Percentiles rank a stretch among this genome's conserved stretches.
Evolutionary conservation across 2,113 vertebrate genomes (phyloP).

Genomic region (Prunella himalayana): DNA sequence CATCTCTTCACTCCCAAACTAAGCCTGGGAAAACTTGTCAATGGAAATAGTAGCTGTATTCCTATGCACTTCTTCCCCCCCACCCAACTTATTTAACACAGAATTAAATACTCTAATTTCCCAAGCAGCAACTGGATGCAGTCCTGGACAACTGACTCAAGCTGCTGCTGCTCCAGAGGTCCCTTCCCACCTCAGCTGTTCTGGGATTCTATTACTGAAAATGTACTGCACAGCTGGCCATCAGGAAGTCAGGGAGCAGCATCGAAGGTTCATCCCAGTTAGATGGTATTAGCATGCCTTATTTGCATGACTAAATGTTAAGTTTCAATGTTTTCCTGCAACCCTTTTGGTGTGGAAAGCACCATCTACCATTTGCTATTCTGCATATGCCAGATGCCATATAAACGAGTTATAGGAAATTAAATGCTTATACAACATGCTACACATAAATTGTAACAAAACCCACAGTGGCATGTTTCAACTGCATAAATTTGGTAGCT

Average conservation of each 20-base stretch:
- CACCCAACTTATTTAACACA: not conserved
- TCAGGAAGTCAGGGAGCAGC: not conserved
- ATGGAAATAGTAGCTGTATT: not conserved
- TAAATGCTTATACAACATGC: not conserved
- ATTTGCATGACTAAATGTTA: not conserved
- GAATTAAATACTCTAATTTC: not conserved
- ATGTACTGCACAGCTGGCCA: not conserved
- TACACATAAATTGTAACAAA: not conserved
- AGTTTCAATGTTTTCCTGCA: not conserved
- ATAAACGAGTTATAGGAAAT: not conserved
- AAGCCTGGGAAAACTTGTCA: not conserved
- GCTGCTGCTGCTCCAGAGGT: not conserved
- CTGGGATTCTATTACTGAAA: not conserved
- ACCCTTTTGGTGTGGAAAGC: not conserved
- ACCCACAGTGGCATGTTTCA: not conserved
- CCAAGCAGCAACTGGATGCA: not conserved
- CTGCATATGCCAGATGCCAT: not conserved
- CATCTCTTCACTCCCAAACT: not conserved
- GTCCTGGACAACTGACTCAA: not conserved
- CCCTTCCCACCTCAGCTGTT: not conserved
- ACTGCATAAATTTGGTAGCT: not conserved
- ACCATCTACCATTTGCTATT: not conserved
- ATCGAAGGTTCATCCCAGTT: not conserved
- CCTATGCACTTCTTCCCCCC: rapidly evolving
- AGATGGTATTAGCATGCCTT: not conserved